Base-by-base conservation (phyloP, 2,113 vertebrate species). In the Oenanthe oenanthe region DNA sequence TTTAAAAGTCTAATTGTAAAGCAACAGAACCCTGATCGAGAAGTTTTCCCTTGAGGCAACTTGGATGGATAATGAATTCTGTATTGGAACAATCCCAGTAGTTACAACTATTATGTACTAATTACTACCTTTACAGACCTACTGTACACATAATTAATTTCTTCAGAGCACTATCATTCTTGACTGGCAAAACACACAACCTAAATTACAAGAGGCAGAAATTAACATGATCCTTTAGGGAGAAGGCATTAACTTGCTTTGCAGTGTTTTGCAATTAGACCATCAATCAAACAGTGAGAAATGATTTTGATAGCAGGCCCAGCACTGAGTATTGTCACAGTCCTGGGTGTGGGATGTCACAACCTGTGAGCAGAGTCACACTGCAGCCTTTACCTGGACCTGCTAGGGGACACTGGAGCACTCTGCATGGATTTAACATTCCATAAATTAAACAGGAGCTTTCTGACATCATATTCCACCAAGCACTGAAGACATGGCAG, bases 121-220 rank as follows among this genome's bases (percentile, higher is more conserved):
- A 97, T 97, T 97, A 96, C 91, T 88, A 97, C 96, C 93, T 97
- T 95, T 97, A 95, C 93, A 93, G 85, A 94, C 95, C 94, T 96
- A 95, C 95, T 95, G 96, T 96, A 96, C 93, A 95, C 92, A 97
- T 93, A 96, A 97, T 97, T 97, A 95, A 96, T 97, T 97, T 97
- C 91, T 96, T 96, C 93, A 92, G 89, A 96, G 75, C 78, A 96
- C 74, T 96, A 97, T 95, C 96, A 96, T 92, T 88, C 87, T 80
- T 96, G 93, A 96, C 93, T 97, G 91, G 92, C 79, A 97, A 97
- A 97, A 97, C 72, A 96, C 84, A 96, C 94, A 97, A 95, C 85
- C 95, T 96, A 96, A 97, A 97, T 93, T 96, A 89, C 91, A 94
- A 94, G 95, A 96, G 94, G n/a, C 85, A 96, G 92, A 95, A 97